These are phyloP conservation scores for Chelonus insularis DNA, from an alignment of 1,140 invertebrate genomes.

Conservation along the genomic window DNA sequence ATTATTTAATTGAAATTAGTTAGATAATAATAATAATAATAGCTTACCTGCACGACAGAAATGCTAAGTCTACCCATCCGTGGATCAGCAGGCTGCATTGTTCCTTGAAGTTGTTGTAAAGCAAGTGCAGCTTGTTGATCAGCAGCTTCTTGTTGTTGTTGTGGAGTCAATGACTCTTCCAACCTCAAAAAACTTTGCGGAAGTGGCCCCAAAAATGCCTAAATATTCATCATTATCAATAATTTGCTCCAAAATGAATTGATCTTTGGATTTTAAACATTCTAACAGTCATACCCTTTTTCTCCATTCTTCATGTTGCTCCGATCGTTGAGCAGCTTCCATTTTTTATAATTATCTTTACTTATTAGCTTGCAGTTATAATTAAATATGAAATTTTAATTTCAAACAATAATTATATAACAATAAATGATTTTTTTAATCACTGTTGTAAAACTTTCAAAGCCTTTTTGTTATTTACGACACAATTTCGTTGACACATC, in stretches of 20 bases:
- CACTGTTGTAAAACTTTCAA: no score
- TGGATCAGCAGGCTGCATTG: slow-evolving; percentile 63
- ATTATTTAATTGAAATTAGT: no score
- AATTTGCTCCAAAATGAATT: no score
- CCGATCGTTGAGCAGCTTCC: slow-evolving; percentile 43
- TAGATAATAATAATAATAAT: no score
- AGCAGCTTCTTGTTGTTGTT: slow-evolving; percentile 72
- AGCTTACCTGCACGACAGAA: slow-evolving; percentile 74
- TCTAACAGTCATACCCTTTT: no score
- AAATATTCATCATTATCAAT: background rate
- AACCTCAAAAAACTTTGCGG: slow-evolving; percentile 81
- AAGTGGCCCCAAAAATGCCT: slow-evolving; percentile 79
- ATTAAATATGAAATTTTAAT: background rate
- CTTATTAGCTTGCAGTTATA: background rate
- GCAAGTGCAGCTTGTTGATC: slow-evolving; percentile 80
- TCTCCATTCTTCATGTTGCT: slow-evolving; percentile 54
- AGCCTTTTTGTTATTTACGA: no score
- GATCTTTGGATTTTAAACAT: slow-evolving; percentile 26
- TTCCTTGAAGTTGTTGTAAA: slow-evolving; percentile 68
- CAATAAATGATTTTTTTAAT: background rate
- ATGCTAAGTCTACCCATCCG: slow-evolving; percentile 75
- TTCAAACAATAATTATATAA: background rate
- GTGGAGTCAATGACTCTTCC: slow-evolving; percentile 55
- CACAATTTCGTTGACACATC: no score
- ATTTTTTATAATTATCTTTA: slow-evolving; percentile 28